These are phyloP conservation scores for Mythimna vitellina DNA, from an alignment of 2,888 invertebrate species.

Conservation along the genomic window DNA sequence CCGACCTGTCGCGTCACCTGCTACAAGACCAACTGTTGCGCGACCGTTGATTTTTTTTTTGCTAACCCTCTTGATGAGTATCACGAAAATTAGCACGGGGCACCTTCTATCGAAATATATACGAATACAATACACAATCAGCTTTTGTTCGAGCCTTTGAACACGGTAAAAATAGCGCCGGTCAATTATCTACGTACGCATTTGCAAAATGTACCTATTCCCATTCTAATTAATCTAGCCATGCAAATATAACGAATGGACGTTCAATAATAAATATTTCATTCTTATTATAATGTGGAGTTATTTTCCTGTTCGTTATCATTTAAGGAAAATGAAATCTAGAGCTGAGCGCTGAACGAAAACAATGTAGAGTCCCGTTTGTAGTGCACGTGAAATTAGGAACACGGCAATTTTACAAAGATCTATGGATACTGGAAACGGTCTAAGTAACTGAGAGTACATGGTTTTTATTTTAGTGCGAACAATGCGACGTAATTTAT, in stretches of 20 bases:
- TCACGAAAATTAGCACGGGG: constrained; percentile 84
- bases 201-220: constrained; percentile 30
- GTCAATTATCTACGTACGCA: constrained; percentile 22
- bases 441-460: constrained; percentile 59
- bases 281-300: constrained; percentile 56
- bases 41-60: constrained; percentile 90
- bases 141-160: constrained; percentile 17
- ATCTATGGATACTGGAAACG: constrained; percentile 62
- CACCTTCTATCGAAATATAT: constrained; percentile 54
- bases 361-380: constrained; percentile 40
- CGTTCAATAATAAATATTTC: constrained; percentile 53
- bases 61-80: constrained; percentile 77
- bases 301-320: constrained; percentile 76
- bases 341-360: constrained; percentile 46
- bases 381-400: constrained; percentile 33
- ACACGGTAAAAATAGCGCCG: constrained; percentile 20
- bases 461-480: constrained; percentile 73
- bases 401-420: constrained; percentile 21
- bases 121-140: constrained; percentile 38
- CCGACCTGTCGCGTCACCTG: constrained; percentile 89
- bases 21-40: constrained; percentile 88
- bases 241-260: constrained; percentile 44
- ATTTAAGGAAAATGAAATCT: constrained; percentile 75
- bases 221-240: constrained; percentile 37
- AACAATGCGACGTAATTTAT: constrained; percentile 68